Evolutionary conservation across 2,888 invertebrate species (phyloP).

Genomic region (Pomacea canaliculata): DNA sequence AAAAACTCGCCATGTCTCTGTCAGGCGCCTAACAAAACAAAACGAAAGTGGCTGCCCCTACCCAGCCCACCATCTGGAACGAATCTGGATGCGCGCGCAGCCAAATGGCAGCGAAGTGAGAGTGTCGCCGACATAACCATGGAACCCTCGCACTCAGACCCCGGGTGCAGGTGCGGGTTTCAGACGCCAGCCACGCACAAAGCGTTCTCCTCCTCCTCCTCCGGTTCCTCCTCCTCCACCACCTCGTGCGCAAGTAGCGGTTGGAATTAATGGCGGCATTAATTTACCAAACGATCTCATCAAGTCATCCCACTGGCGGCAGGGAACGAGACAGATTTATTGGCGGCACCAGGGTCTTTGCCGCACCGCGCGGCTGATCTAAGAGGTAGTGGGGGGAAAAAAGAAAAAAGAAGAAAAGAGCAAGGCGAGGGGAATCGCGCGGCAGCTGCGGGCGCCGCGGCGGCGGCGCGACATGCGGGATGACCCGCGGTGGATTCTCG

Average conservation of each 20-base stretch:
- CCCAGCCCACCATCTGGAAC: too few species aligned
- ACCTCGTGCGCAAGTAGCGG: background rate
- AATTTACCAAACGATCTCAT: constrained; percentile 15
- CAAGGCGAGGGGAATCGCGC: too few species aligned
- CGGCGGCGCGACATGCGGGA: too few species aligned
- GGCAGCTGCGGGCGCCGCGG: too few species aligned
- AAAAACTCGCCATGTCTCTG: too few species aligned
- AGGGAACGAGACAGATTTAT: constrained; percentile 19
- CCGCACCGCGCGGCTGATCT: constrained; percentile 6
- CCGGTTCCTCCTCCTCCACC: background rate
- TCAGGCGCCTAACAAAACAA: too few species aligned
- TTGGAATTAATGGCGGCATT: constrained; percentile 18
- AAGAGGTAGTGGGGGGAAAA: background rate
- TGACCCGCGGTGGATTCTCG: too few species aligned
- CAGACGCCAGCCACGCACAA: background rate
- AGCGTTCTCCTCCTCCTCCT: background rate
- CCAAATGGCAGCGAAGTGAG: too few species aligned
- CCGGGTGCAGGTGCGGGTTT: background rate
- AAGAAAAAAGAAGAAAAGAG: too few species aligned
- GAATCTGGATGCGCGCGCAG: too few species aligned
- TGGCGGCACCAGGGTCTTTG: constrained; percentile 1
- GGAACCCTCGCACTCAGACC: background rate
- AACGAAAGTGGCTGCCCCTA: too few species aligned
- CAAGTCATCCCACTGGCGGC: background rate
- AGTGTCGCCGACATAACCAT: too few species aligned